Conservation (phyloP, 2,888 invertebrate genomes). For the Machimus rusticus region DNA sequence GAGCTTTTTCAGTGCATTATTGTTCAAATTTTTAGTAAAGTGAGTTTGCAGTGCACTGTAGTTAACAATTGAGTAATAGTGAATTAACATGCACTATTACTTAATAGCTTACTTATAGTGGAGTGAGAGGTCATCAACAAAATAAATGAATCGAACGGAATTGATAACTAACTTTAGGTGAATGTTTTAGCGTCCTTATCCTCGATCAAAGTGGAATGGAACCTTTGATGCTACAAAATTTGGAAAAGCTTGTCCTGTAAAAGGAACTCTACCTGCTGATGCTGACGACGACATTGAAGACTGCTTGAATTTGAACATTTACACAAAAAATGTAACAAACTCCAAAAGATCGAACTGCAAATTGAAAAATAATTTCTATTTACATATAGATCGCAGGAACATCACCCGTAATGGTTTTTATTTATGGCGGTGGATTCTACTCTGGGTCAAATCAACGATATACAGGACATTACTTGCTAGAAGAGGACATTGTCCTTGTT, state of each 20-base stretch:
- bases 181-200: slow-evolving; percentile 53
- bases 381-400: slow-evolving; percentile 31
- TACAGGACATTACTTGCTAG: slow-evolving; percentile 62
- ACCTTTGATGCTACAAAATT: slow-evolving; percentile 53
- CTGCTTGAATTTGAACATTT: slow-evolving; percentile 59
- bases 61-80: too few species aligned
- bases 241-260: slow-evolving; percentile 57
- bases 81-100: too few species aligned
- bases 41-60: too few species aligned
- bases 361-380: background rate
- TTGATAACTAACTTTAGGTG: background rate
- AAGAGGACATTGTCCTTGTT: slow-evolving; percentile 64
- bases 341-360: background rate
- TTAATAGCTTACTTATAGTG: too few species aligned
- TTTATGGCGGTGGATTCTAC: slow-evolving; percentile 63
- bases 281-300: slow-evolving; percentile 57
- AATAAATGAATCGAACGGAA: background rate
- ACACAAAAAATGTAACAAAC: slow-evolving; percentile 57
- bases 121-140: too few species aligned
- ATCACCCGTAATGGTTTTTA: slow-evolving; percentile 63
- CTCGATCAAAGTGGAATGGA: slow-evolving; percentile 56
- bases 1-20: background rate
- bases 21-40: background rate
- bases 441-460: slow-evolving; percentile 59
- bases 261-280: slow-evolving; percentile 48